These are phyloP conservation scores for Pocillopora damicornis DNA, from an alignment of 64 coral and sea anemone genomes.

Conservation along the genomic window DNA sequence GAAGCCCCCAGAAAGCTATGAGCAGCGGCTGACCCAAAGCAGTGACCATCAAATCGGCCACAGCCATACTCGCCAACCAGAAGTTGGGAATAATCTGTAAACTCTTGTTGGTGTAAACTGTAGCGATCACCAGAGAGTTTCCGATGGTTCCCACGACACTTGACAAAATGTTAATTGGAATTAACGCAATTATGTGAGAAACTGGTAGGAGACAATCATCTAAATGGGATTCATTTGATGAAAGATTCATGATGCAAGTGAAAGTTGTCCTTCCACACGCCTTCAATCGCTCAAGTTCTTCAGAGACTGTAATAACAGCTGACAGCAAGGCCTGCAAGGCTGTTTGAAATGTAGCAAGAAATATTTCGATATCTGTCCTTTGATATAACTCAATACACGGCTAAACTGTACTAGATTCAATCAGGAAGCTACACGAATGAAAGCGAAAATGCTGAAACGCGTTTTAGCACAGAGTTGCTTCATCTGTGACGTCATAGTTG, in stretches of 20 bases:
- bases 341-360: neutral
- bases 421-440: neutral
- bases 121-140: conserved; percentile 79
- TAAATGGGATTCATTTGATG: neutral
- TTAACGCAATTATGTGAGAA: conserved; percentile 2
- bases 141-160: conserved; percentile 59
- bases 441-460: neutral
- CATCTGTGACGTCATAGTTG: neutral
- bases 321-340: no score
- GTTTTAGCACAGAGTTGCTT: neutral
- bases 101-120: conserved; percentile 72
- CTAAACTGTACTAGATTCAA: neutral
- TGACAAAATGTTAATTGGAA: conserved; percentile 26
- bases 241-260: conserved; percentile 1
- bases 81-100: conserved; percentile 78
- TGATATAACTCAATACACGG: neutral
- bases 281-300: neutral
- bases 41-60: conserved; percentile 75
- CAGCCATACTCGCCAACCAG: conserved; percentile 69
- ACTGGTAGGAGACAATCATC: conserved; percentile 2
- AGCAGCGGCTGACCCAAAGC: conserved; percentile 71
- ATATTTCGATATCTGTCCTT: neutral
- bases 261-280: neutral
- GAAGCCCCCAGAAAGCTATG: conserved; percentile 46
- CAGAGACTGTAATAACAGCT: neutral